Conservation (phyloP, 2,797 vertebrate species). For the Danio tinwini region DNA sequence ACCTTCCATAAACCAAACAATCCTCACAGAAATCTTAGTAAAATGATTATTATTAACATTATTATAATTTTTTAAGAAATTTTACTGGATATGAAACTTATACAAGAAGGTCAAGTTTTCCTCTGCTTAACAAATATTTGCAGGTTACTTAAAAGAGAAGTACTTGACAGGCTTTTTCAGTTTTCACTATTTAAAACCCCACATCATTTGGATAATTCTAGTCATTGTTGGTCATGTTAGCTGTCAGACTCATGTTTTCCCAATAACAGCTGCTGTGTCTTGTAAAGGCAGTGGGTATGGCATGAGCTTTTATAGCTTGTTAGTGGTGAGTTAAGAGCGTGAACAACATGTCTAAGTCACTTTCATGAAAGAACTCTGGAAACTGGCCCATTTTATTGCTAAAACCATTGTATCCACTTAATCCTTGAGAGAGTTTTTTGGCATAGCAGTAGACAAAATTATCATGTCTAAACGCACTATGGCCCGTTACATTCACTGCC, state of each 20-base stretch:
- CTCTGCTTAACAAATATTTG: neutral
- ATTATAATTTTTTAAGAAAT: neutral
- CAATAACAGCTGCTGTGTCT: neutral
- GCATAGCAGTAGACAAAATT: neutral
- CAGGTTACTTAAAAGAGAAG: neutral
- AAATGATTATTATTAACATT: neutral
- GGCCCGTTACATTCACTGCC: neutral
- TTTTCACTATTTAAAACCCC: neutral
- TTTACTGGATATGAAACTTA: neutral
- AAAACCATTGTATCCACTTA: neutral
- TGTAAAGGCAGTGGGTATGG: slow-evolving; percentile 2
- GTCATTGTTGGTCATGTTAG: neutral
- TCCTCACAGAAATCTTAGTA: neutral
- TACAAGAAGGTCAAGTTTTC: neutral
- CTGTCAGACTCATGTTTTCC: neutral
- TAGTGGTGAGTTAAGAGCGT: slow-evolving; percentile 18
- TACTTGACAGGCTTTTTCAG: neutral
- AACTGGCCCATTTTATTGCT: neutral
- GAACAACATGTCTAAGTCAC: neutral
- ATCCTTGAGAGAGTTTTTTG: slow-evolving; percentile 11
- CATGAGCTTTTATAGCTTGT: slow-evolving; percentile 22
- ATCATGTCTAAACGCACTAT: slow-evolving; percentile 16
- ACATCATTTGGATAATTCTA: neutral
- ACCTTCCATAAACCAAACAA: neutral
- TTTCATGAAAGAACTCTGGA: neutral